Evolutionary conservation across 2,888 invertebrate genomes (phyloP), one percentile per base, ranked within the genome.

Genomic region (Trissolcus brochymenae): DNA sequence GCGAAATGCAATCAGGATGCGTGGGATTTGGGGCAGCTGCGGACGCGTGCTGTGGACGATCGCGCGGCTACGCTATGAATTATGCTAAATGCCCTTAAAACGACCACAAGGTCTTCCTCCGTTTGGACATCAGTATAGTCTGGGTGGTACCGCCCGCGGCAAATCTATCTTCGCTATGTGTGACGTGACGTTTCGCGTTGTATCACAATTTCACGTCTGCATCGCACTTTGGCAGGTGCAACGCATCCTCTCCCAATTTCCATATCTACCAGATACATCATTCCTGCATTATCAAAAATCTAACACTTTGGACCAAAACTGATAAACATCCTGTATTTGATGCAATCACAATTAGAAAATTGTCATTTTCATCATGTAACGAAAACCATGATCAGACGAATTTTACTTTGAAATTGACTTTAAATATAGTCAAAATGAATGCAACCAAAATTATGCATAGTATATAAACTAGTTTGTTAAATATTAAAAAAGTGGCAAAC

Each of bases 21-120:
- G 84, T 85, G 86, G 85, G 87, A 86, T 86, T 87, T 83, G 75
- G 82, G 83, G 84, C 86, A 86, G 87, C 84, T 86, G 87, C 81
- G 81, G 81, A 83, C 82, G 82, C 82, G 83, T 83, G 83, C 83
- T 82, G 81, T 65, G 79, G 83, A 86, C 84, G 83, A 83, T 67
- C 73, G 7, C n/a, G 54, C 43, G 68, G n/a, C 40, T 11, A 35
- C 53, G 64, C 54, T 77, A 78, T 68, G 74, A 73, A 77, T 76
- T 78, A 78, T 78, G 78, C 76, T 72, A 76, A 78, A 79, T 71
- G 75, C 76, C 72, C 46, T 71, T 46, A 55, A 72, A 79, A 71
- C 76, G 59, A 65, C 68, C 76, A 54, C 71, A 79, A 79, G 76
- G 79, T 76, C 71, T 74, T 76, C 51, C 70, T 64, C 51, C 62